phyloP scores from a whole-genome alignment of 2,113 vertebrate genomes.

The Garra rufa region DNA sequence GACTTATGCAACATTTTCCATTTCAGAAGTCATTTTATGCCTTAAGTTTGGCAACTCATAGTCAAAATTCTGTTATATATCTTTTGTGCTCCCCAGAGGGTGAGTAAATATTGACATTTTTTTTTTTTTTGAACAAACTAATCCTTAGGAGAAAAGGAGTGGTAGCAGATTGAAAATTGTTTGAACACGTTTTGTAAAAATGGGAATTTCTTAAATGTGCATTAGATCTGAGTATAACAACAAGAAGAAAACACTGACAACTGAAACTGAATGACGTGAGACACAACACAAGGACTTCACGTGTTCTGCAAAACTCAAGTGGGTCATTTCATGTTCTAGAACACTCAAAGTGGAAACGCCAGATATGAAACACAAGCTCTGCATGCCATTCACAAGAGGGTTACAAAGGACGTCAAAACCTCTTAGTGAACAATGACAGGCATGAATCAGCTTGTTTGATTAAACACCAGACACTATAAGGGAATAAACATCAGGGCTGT shows the following conservation, averaged over 20 bases:
- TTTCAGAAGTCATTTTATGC: not conserved
- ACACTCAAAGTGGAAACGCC: not conserved
- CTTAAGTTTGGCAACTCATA: not conserved
- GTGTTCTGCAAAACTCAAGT: not conserved
- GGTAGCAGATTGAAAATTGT: not conserved
- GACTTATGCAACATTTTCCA: not conserved
- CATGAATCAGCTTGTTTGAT: conserved; percentile 27
- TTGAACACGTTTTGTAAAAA: not conserved
- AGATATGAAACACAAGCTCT: conserved; percentile 12
- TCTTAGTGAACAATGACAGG: conserved; percentile 62
- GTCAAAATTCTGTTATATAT: not conserved
- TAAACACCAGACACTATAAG: not conserved
- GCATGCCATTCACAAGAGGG: conserved; percentile 9
- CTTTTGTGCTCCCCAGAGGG: not conserved
- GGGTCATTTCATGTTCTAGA: conserved; percentile 5
- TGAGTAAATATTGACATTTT: not conserved
- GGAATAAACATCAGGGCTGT: not conserved
- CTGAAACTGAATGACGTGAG: not conserved
- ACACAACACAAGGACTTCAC: not conserved
- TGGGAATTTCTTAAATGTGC: not conserved
- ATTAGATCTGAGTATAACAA: not conserved
- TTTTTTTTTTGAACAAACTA: not conserved
- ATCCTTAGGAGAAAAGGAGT: not conserved
- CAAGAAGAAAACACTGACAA: not conserved
- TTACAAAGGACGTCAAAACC: not conserved